Base-by-base conservation (phyloP, 2,888 invertebrate species). In the Halictus ligatus region DNA sequence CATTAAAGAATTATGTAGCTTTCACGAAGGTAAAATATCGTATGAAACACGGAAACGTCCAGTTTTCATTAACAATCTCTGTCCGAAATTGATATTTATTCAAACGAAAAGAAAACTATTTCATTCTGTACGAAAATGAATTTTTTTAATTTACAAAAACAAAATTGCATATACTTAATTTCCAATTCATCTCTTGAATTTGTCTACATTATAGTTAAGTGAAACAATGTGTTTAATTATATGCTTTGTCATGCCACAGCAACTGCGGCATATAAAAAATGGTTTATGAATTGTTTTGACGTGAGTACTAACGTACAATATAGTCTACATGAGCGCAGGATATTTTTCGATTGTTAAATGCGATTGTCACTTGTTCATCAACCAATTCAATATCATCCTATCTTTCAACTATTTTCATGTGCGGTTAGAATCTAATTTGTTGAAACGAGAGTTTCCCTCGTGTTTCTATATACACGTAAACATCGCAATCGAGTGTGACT, bases 371-470 rank as follows among this genome's bases (percentile, higher is more conserved):
- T 67, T 81, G 64, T 73, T 80, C 15, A 3, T 46, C 58, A 58
- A 48, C 18, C 29, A 54, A 67, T 78, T 82, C n/a, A 58, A 71
- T 60, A 35, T 64, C 69, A 71, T 69, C 15, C 13, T n/a, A 15
- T 40, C 73, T 43, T 83, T 40, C 54, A 83, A 72, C 21, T 58
- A 58, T 83, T 73, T 83, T 18, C n/a, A 46, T 77, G 43, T 76
- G 54, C 5, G 71, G 71, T 82, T 74, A 80, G 64, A 80, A 80
- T 46, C 18, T 71, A 58, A 21, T 78, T 12, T 69, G 46, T 58
- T 82, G 7, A 18, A 58, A 50, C 43, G 35, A 35, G 25, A 29
- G 43, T 71, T 46, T 35, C 18, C 67, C 13, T 50, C n/a, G 54
- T 25, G n/a, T 40, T 50, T 29, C 40, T 69, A 25, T 54, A 25